Evolutionary conservation across 2,797 vertebrate genomes (phyloP).

Genomic region (Amniataba percoides): DNA sequence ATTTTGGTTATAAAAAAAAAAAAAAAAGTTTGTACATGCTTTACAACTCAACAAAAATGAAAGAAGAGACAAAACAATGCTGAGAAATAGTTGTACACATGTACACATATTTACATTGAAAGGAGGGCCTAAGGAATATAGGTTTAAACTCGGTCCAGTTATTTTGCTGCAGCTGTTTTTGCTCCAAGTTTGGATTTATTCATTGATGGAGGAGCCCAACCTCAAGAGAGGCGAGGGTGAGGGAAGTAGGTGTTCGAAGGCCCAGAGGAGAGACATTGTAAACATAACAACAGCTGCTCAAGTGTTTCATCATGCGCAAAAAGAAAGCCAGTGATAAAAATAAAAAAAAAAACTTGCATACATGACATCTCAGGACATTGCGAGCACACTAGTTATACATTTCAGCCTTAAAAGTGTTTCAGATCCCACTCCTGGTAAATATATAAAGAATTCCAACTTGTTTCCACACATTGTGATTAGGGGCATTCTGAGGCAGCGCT

Average conservation of each 20-base stretch:
- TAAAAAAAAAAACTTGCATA: neutral
- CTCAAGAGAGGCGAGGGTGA: neutral
- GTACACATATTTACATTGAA: neutral
- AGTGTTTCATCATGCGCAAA: neutral
- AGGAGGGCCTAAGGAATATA: neutral
- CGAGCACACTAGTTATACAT: slow-evolving; percentile 15
- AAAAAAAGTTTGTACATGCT: too few species aligned
- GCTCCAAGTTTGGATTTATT: neutral
- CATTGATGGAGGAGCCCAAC: neutral
- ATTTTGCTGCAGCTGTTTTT: neutral
- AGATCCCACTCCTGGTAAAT: slow-evolving; percentile 16
- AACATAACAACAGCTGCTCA: neutral
- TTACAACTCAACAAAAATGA: neutral
- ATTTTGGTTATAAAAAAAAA: neutral
- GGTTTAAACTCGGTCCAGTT: neutral
- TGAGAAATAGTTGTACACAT: too few species aligned
- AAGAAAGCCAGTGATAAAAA: slow-evolving; percentile 8
- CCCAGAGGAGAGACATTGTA: neutral
- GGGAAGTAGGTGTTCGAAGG: neutral
- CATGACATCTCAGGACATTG: neutral
- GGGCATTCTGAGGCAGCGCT: neutral
- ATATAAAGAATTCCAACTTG: slow-evolving; percentile 16
- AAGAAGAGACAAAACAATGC: too few species aligned
- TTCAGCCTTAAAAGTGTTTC: neutral
- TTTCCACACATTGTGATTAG: neutral